These are phyloP conservation scores for Galagoides demidoff DNA, from an alignment of 2,797 vertebrate genomes.

Conservation along the genomic window DNA sequence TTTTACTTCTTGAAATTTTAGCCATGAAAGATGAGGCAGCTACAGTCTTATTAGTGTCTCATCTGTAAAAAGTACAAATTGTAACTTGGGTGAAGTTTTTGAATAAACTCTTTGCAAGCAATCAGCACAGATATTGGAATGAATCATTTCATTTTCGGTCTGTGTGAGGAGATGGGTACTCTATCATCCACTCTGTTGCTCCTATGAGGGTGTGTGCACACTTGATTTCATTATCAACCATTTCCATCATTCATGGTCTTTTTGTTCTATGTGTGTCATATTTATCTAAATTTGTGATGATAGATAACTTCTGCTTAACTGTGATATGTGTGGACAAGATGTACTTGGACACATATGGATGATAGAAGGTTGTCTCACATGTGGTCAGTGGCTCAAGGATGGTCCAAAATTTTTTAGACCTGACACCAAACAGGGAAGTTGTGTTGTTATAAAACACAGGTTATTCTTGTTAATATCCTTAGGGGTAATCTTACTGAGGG, in stretches of 20 bases:
- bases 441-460: neutral
- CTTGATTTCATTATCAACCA: too few species aligned
- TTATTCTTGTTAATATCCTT: neutral
- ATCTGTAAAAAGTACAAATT: neutral
- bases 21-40: neutral
- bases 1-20: neutral
- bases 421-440: neutral
- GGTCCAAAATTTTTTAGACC: neutral
- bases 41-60: neutral
- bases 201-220: neutral
- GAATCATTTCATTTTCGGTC: neutral
- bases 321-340: neutral
- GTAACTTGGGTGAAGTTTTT: neutral
- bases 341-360: neutral
- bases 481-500: too few species aligned
- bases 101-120: neutral
- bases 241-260: neutral
- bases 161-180: neutral
- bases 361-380: neutral
- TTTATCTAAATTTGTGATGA: neutral
- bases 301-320: neutral
- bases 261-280: neutral
- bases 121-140: neutral
- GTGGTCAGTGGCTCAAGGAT: neutral
- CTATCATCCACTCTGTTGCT: neutral